Evolutionary conservation across 2,113 vertebrate species (phyloP), one percentile per base, ranked within the genome.

Genomic region (Sceloporus undulatus): DNA sequence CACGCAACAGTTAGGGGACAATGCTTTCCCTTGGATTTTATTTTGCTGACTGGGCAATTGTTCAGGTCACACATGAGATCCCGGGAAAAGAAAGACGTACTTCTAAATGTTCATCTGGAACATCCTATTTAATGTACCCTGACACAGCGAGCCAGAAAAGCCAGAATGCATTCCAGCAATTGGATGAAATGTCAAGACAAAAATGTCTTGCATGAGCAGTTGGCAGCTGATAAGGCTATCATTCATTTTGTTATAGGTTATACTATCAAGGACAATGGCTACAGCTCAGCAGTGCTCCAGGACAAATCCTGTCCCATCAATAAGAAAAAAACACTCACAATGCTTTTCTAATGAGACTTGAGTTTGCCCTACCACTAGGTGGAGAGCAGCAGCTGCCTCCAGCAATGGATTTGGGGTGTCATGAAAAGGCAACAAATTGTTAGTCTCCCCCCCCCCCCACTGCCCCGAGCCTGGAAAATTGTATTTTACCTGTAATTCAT

Each of bases 261-360:
- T 40, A 0, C 7, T 1, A 62, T 86, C 87, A 91, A 90, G 79
- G 77, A 85, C 79, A 27, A 16, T 83, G 54, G 86, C 87, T 89
- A 4, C 1, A 90, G 14, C 86, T 93, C 82, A 70, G n/a, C 66
- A 87, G 75, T 71, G 87, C 91, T 82, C 89, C 88, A 81, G 85
- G 85, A 92, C 82, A 87, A 90, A 85, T 92, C 88, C 71, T 86
- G 3, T n/a, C 27, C n/a, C 76, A 65, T 82, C 86, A 25, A 23
- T 42, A 48, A 85, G 73, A 88, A 34, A 56, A 90, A 80, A 34
- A 52, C 74, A 82, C 29, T 38, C 65, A 0, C 1, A 90, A 85
- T 92, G 79, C 79, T 70, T 90, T 91, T 81, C 77, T 90, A 91
- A 92, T 92, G 90, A 92, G 82, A 86, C n/a, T 34, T 16, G 25